Conservation (phyloP, 2,113 vertebrate species). For the Ceyx melanurus region DNA sequence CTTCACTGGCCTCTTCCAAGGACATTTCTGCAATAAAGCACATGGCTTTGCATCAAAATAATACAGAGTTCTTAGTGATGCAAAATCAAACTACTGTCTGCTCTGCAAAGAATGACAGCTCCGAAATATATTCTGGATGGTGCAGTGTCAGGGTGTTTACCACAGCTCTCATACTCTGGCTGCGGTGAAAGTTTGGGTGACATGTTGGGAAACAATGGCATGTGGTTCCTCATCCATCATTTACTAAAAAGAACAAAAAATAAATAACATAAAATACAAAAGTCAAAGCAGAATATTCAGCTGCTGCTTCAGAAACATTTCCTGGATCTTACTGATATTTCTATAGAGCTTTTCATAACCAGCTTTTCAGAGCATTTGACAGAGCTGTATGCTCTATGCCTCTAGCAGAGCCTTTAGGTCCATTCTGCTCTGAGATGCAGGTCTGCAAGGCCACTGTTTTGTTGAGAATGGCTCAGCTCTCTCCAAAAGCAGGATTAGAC, state of each 20-base stretch:
- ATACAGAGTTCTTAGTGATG: neutral
- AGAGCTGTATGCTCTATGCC: neutral
- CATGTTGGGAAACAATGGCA: neutral
- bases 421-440: neutral
- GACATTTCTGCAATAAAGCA: neutral
- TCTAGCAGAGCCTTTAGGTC: neutral
- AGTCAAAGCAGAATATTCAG: neutral
- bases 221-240: neutral
- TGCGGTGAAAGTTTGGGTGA: neutral
- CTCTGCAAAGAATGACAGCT: neutral
- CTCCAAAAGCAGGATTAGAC: neutral
- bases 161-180: fast-evolving
- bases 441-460: neutral
- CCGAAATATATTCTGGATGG: neutral
- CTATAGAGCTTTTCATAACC: neutral
- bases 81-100: neutral
- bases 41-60: neutral
- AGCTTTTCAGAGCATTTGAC: neutral
- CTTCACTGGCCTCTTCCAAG: neutral
- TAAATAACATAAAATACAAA: neutral
- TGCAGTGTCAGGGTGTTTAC: neutral
- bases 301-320: slow-evolving; percentile 2
- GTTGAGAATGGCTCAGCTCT: neutral
- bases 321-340: neutral
- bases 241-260: neutral